Conservation (phyloP, 2,888 invertebrate genomes). For the Electrophaes corylata region DNA sequence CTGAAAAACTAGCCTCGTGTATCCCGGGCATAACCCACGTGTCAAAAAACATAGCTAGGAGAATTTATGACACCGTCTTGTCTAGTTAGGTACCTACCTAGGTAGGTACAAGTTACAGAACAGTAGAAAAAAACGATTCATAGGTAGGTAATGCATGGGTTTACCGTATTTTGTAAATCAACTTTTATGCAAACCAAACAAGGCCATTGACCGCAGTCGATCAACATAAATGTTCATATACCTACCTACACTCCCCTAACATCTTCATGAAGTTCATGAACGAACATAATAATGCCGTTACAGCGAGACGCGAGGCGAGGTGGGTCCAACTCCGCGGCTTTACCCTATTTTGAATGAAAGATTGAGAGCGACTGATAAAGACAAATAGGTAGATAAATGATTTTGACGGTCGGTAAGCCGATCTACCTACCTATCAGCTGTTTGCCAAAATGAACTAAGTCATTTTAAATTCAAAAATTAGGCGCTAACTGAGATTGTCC, state of each 20-base stretch:
- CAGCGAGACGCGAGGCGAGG: no score
- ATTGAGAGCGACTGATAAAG: constrained; percentile 12
- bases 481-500: not conserved
- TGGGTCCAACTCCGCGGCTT: not conserved
- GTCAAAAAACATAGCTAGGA: not conserved
- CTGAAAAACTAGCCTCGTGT: no score
- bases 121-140: not conserved
- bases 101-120: not conserved
- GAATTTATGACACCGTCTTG: not conserved
- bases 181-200: constrained; percentile 12
- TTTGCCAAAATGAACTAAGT: constrained; percentile 28
- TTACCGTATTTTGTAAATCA: constrained; percentile 14
- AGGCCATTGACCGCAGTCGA: constrained; percentile 22
- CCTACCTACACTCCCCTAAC: constrained; percentile 1
- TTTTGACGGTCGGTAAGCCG: not conserved
- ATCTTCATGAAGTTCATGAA: constrained; percentile 6
- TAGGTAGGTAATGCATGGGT: constrained; percentile 5
- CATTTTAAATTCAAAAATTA: constrained; percentile 22
- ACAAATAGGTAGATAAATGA: not conserved
- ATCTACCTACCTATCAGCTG: constrained; percentile 58
- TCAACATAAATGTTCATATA: constrained; percentile 13
- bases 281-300: not conserved
- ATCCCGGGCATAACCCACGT: no score
- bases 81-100: not conserved
- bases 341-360: constrained; percentile 22